A percentile compares a stretch with the other conserved stretches of the same genome.
phyloP scores from a whole-genome alignment of 2,888 invertebrate species.

The Agrochola circellaris region DNA sequence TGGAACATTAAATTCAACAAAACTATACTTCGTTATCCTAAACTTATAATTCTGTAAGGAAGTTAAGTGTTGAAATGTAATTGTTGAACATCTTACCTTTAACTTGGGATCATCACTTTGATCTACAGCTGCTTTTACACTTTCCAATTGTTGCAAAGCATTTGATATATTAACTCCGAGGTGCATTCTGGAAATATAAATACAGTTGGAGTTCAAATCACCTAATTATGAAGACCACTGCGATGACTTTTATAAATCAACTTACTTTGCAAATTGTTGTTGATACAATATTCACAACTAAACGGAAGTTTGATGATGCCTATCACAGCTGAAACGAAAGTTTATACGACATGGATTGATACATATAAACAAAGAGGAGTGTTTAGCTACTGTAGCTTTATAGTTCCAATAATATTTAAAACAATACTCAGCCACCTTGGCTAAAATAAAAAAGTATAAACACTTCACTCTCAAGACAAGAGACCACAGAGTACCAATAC shows the following conservation, averaged over 20 bases:
- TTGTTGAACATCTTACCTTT: slow-evolving; percentile 87
- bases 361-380: neutral
- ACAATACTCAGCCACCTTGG: neutral
- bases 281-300: neutral
- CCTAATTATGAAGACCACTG: neutral
- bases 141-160: slow-evolving; percentile 96
- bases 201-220: neutral
- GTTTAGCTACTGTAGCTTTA: too few relatives aligned
- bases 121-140: slow-evolving; percentile 96
- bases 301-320: neutral
- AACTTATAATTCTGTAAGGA: neutral
- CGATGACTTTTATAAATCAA: neutral
- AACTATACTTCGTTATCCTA: neutral
- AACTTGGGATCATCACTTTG: slow-evolving; percentile 96
- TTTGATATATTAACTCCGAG: slow-evolving; percentile 95
- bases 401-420: neutral
- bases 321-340: neutral
- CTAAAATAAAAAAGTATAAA: neutral
- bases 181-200: slow-evolving; percentile 85
- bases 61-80: neutral
- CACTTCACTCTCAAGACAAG: too few relatives aligned
- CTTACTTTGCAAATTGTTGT: slow-evolving; percentile 32
- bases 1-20: neutral
- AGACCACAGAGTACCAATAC: too few relatives aligned
- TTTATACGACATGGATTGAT: neutral